phyloP scores from a whole-genome alignment of 2,888 invertebrate species.

The Schizaphis graminum region DNA sequence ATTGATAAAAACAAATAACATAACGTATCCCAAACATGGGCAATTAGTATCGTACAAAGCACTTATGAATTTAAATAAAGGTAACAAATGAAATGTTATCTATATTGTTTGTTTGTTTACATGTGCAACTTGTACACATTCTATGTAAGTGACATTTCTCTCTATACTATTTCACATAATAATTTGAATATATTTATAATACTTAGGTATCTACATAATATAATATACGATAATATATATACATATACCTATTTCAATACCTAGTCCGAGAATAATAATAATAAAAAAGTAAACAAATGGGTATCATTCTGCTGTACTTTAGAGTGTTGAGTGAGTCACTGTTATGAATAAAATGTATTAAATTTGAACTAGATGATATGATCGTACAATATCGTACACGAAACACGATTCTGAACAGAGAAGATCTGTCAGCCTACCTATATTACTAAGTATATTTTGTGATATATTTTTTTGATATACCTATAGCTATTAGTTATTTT shows the following conservation, averaged over 20 bases:
- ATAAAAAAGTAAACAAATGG: no score
- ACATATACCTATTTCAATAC: neutral
- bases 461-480: no score
- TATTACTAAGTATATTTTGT: no score
- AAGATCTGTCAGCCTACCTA: no score
- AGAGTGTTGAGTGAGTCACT: no score
- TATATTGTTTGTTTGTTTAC: neutral
- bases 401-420: no score
- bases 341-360: no score
- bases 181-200: neutral
- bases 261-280: neutral
- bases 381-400: no score
- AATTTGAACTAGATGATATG: no score
- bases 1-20: slow-evolving; percentile 14
- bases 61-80: neutral
- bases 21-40: neutral
- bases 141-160: neutral
- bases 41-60: neutral
- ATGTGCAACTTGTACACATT: neutral
- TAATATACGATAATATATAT: neutral
- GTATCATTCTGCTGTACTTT: no score
- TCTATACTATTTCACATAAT: neutral
- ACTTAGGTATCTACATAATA: neutral
- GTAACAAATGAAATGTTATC: slow-evolving; percentile 10
- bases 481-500: no score